These are phyloP conservation scores for Gasterosteus aculeatus DNA, from an alignment of 2,113 vertebrate genomes.

Conservation along the genomic window DNA sequence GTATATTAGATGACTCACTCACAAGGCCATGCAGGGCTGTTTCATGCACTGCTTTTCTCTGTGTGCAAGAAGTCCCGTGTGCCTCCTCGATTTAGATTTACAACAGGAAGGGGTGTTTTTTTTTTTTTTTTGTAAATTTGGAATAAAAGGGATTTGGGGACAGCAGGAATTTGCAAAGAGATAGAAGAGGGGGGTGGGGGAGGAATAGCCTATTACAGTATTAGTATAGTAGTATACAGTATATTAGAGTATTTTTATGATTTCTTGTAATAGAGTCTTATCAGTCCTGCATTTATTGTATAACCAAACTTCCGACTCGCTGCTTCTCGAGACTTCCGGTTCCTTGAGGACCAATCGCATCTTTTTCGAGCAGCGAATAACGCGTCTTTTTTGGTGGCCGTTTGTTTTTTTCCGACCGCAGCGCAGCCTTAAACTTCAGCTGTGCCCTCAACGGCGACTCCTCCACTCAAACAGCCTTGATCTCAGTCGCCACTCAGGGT, in stretches of 20 bases:
- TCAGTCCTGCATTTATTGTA: slow-evolving; percentile 20
- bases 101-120: slow-evolving; percentile 68
- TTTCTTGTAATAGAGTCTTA: slow-evolving; percentile 12
- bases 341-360: slow-evolving; percentile 23
- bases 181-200: slow-evolving; percentile 11
- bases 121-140: slow-evolving; percentile 28
- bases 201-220: neutral
- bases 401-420: slow-evolving; percentile 55
- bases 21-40: slow-evolving; percentile 59
- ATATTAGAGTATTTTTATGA: neutral
- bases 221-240: no score
- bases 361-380: slow-evolving; percentile 32
- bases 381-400: slow-evolving; percentile 13
- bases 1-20: slow-evolving; percentile 73
- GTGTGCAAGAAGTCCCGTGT: slow-evolving; percentile 44
- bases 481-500: slow-evolving; percentile 39
- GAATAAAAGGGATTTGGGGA: slow-evolving; percentile 46
- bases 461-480: slow-evolving; percentile 33
- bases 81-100: slow-evolving; percentile 73
- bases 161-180: slow-evolving; percentile 31
- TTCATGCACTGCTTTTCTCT: slow-evolving; percentile 58
- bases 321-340: slow-evolving; percentile 8
- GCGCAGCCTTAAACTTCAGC: slow-evolving; percentile 54
- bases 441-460: slow-evolving; percentile 50
- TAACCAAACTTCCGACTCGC: neutral